These are phyloP conservation scores for Luffia ferchaultella DNA, from an alignment of 2,888 invertebrate species.

Conservation along the genomic window DNA sequence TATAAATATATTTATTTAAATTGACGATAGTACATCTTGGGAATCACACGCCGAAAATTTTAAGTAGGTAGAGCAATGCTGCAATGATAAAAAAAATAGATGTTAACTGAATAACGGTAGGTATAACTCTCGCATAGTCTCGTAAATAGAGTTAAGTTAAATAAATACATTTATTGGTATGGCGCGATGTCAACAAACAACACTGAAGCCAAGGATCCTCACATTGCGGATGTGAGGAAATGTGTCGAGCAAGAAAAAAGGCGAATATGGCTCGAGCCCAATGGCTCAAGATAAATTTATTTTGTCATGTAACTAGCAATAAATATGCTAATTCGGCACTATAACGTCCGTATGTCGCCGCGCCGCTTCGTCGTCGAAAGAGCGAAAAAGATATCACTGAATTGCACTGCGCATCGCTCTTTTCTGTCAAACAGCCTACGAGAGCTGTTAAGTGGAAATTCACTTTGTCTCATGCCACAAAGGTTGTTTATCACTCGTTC, in stretches of 20 bases:
- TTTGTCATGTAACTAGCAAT: conserved; percentile 58
- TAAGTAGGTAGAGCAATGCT: no score
- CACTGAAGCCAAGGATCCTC: conserved; percentile 20
- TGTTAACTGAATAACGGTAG: no score
- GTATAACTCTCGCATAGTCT: no score
- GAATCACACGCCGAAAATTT: no score
- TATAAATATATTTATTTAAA: no score
- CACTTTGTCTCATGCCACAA: conserved; percentile 39
- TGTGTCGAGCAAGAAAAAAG: conserved; percentile 27
- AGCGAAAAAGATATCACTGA: conserved; percentile 64
- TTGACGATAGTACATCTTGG: no score
- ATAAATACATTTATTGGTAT: conserved; percentile 3
- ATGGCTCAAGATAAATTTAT: conserved; percentile 58
- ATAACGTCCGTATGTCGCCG: conserved; percentile 64
- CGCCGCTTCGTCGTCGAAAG: conserved; percentile 47
- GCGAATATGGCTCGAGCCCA: conserved; percentile 38
- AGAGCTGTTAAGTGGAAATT: conserved; percentile 37
- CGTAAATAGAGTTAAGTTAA: no score
- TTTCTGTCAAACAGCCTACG: conserved; percentile 55
- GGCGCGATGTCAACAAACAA: conserved; percentile 15
- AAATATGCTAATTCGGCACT: conserved; percentile 64
- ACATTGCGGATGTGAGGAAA: conserved; percentile 30
- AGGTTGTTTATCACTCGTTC: conserved; percentile 46
- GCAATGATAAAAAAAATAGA: no score
- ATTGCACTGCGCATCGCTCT: conserved; percentile 64